phyloP scores from a whole-genome alignment of 2,797 vertebrate species.

The Semaprochilodus insignis region DNA sequence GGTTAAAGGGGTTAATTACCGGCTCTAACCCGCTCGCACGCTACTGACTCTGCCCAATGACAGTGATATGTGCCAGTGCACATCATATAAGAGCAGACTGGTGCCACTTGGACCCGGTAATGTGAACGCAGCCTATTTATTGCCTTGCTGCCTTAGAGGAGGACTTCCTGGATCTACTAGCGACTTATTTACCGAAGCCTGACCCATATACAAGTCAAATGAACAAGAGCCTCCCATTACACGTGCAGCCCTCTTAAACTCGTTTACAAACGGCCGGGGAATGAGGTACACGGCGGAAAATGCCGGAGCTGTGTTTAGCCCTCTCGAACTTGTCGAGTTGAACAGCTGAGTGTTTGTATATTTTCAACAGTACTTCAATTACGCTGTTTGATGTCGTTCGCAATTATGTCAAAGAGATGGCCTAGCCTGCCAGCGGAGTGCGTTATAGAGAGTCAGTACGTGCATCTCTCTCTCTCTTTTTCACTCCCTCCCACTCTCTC shows the following conservation, averaged over 20 bases:
- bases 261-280: background rate
- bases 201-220: background rate
- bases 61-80: no score
- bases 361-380: slow-evolving; percentile 21
- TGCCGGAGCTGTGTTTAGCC: background rate
- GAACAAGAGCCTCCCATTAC: background rate
- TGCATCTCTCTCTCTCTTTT: background rate
- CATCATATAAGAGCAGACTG: no score
- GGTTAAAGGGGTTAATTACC: no score
- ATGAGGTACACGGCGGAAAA: background rate
- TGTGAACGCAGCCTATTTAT: no score
- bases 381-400: background rate
- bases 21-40: no score
- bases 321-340: slow-evolving; percentile 18
- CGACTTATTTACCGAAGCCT: background rate
- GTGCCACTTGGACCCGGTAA: no score
- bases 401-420: slow-evolving; percentile 9
- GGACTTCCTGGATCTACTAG: no score
- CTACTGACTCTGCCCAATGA: no score
- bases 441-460: background rate
- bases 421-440: background rate
- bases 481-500: no score
- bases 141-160: no score
- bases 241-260: background rate
- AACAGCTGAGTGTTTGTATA: slow-evolving; percentile 11